These are phyloP conservation scores for Scomber japonicus DNA, from an alignment of 2,113 vertebrate genomes.

Conservation along the genomic window DNA sequence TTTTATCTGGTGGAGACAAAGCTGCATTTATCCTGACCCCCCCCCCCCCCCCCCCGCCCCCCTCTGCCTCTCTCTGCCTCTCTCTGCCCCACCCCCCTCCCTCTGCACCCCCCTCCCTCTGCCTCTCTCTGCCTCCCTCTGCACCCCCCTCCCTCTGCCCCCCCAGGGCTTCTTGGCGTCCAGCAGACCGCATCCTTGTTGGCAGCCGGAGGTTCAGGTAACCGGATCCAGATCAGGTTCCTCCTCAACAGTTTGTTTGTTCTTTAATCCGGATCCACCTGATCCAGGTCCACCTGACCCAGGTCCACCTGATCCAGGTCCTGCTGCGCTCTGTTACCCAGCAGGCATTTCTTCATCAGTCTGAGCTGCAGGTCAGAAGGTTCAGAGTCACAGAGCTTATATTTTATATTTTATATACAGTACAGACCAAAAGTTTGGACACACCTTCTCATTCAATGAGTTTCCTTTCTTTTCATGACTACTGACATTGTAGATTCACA, in stretches of 20 bases:
- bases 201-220: conserved; percentile 73
- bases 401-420: no score
- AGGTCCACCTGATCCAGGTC: no score
- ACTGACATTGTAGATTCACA: no score
- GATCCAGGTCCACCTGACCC: conserved; percentile 1
- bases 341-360: no score
- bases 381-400: neutral
- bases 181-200: conserved; percentile 62
- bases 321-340: no score
- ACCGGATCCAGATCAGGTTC: conserved; percentile 43
- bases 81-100: neutral
- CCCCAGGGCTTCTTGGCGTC: conserved; percentile 63
- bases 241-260: conserved; percentile 49
- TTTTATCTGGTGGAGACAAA: conserved; percentile 40
- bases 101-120: neutral
- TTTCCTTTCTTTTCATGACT: no score
- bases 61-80: neutral
- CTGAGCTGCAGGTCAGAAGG: conserved; percentile 1
- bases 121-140: neutral
- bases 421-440: no score
- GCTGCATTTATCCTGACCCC: conserved; percentile 41
- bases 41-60: neutral
- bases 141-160: neutral
- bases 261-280: conserved; percentile 54
- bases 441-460: no score